phyloP scores from a whole-genome alignment of 2,797 vertebrate genomes.

The Neosilurus hyrtlii region DNA sequence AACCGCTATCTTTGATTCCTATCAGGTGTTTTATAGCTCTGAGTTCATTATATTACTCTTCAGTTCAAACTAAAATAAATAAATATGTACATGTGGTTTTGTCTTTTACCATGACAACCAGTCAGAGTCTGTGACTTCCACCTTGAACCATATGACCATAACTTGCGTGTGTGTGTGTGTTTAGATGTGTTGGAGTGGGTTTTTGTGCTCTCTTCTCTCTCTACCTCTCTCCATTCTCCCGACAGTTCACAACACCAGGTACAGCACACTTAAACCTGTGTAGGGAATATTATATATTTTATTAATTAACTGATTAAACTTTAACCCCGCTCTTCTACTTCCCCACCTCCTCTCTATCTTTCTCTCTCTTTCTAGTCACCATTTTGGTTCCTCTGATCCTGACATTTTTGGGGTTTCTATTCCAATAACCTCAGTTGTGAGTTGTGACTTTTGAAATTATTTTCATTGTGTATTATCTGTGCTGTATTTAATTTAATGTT shows the following conservation, averaged over 20 bases:
- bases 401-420: conserved; percentile 86
- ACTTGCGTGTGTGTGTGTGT: conserved; percentile 25
- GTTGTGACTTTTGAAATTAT: conserved; percentile 57
- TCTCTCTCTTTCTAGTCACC: conserved; percentile 71
- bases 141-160: not conserved
- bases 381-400: conserved; percentile 82
- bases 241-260: conserved; percentile 80
- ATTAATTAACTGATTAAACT: not conserved
- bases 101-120: not conserved
- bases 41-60: not conserved
- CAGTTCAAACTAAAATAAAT: not conserved
- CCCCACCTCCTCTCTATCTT: conserved; percentile 24
- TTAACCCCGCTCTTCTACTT: not conserved
- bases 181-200: conserved; percentile 90
- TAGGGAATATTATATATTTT: not conserved
- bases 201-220: conserved; percentile 80
- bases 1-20: conserved; percentile 90
- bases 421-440: conserved; percentile 89
- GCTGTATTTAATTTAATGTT: not conserved
- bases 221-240: conserved; percentile 88
- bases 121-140: not conserved
- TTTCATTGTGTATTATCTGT: not conserved
- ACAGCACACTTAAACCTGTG: not conserved
- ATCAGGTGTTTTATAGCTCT: conserved; percentile 70
- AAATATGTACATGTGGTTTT: not conserved